These are phyloP conservation scores for Peromyscus eremicus DNA, from an alignment of 2,797 vertebrate genomes.

Conservation along the genomic window DNA sequence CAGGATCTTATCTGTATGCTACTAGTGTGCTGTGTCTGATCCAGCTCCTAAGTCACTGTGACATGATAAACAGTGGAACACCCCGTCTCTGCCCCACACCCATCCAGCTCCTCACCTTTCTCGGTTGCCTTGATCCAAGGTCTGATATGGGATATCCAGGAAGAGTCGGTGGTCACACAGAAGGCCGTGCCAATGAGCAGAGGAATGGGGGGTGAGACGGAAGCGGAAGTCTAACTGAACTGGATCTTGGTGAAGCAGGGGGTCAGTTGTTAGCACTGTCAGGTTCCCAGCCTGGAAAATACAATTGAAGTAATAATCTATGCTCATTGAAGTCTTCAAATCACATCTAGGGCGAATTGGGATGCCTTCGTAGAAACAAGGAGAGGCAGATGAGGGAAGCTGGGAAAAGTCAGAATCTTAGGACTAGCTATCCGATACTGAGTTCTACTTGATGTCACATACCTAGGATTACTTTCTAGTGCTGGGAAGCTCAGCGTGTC, in stretches of 20 bases:
- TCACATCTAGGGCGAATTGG: neutral
- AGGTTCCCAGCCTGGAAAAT: conserved; percentile 80
- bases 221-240: conserved; percentile 84
- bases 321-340: neutral
- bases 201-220: conserved; percentile 66
- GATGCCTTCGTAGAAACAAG: neutral
- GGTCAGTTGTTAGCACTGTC: conserved; percentile 78
- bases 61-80: neutral
- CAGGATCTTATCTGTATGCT: neutral
- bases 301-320: neutral
- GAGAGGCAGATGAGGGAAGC: neutral
- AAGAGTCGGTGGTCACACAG: conserved; percentile 80
- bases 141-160: conserved; percentile 76
- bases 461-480: neutral
- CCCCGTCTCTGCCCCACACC: neutral
- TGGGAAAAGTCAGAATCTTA: neutral
- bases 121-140: conserved; percentile 79
- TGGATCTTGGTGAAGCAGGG: conserved; percentile 63
- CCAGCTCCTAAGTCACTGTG: conserved; percentile 10
- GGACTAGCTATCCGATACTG: neutral
- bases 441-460: neutral
- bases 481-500: neutral
- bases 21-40: neutral
- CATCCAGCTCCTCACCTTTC: conserved; percentile 77
- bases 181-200: conserved; percentile 83